Base-by-base conservation (phyloP, 1,140 invertebrate genomes). In the Brachionus paranguensis region DNA sequence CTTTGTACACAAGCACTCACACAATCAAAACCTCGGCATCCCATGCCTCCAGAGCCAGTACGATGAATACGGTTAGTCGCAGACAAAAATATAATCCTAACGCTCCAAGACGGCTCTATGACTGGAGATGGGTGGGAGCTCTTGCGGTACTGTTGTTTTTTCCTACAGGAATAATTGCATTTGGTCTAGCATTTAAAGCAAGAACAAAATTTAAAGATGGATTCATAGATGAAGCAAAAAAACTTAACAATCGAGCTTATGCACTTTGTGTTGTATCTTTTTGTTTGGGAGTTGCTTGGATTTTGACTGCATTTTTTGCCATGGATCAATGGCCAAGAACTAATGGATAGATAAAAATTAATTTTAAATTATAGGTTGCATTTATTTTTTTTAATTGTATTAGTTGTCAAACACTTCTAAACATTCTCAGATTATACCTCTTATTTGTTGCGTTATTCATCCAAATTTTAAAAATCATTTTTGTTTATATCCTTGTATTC, bases 241-340 rank as follows among this genome's bases (percentile, higher is more conserved):
- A 84, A 53, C 43, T 84, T 14, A 74, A 72, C 12, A 74, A 60
- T 33, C 43, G 65, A 20, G 47, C 83, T n/a, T 84, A 72, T 47
- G 33, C 37, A 27, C 20, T 84, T n/a, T 76, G 83, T 74, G 43
- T 72, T n/a, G 20, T 84, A 8, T 84, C 83, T 24, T 74, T 84
- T 47, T 20, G 72, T 47, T 45, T 53, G 12, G 83, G 83, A 17
- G 37, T 55, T 43, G 70, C 60, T 24, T 84, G 65, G 68, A 76
- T 84, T 55, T 41, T 84, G 47, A 50, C 43, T 55, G 65, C 60
- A 24, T 72, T 84, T 41, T 84, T 74, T 17, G 2, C 50, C 3
- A 68, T 84, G 37, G 83, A 84, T 14, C 17, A 20, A 64, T 84
- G 83, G 83, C 70, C 83, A 41, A 72, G 83, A 76, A 76, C 83